A percentile compares a stretch with the other conserved stretches of the same genome.
Conservation (phyloP, 2,113 vertebrate genomes). For the Chaetops frenatus region DNA sequence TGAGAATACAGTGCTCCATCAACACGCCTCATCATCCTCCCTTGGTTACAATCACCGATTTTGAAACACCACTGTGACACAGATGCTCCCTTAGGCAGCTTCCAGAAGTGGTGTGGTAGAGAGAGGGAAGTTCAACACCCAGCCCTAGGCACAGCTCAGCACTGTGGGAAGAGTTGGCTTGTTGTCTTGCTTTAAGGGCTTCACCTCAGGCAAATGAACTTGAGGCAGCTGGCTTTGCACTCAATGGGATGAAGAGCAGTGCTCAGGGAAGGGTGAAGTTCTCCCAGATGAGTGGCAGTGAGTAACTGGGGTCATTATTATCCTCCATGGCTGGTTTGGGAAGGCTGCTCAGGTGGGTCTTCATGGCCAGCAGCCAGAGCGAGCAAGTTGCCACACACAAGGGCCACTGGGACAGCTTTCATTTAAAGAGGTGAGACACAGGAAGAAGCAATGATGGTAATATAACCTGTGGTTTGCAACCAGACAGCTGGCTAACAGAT, state of each 20-base stretch:
- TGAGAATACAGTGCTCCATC: neutral
- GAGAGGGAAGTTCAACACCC: neutral
- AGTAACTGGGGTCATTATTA: neutral
- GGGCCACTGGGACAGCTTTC: neutral
- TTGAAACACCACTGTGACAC: neutral
- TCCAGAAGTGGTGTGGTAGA: neutral
- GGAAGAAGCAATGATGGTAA: slow-evolving; percentile 29
- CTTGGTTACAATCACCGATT: neutral
- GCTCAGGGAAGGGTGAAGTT: neutral
- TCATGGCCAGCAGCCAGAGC: neutral
- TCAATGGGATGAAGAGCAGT: neutral
- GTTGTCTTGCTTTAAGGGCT: neutral
- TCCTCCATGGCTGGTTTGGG: neutral
- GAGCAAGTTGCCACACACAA: neutral
- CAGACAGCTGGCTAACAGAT: slow-evolving; percentile 56
- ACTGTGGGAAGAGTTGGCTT: neutral
- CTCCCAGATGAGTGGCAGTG: neutral
- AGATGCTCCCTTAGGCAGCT: neutral
- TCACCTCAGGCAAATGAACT: neutral
- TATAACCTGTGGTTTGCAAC: slow-evolving; percentile 39
- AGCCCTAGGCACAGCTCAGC: neutral
- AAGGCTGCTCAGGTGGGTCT: neutral
- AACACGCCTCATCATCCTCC: neutral
- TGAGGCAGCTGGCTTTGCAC: neutral
- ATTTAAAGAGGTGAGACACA: slow-evolving; percentile 34